Evolutionary conservation across 2,113 vertebrate genomes (phyloP).

Genomic region (Cyanoderma ruficeps): DNA sequence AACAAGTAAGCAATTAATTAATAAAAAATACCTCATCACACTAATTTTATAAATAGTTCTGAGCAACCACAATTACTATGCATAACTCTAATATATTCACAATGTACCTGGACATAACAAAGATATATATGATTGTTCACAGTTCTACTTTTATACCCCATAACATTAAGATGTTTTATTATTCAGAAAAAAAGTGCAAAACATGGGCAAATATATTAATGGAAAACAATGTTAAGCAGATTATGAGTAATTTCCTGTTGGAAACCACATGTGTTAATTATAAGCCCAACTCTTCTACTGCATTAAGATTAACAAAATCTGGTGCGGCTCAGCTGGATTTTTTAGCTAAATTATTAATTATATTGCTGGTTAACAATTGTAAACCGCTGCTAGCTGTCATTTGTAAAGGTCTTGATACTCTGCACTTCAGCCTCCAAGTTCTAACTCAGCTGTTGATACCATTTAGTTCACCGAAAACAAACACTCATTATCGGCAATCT

Average conservation of each 20-base stretch:
- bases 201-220: neutral
- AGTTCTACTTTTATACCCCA: neutral
- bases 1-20: neutral
- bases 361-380: neutral
- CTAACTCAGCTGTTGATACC: neutral
- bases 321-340: neutral
- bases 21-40: neutral
- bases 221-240: neutral
- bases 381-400: neutral
- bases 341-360: conserved; percentile 17
- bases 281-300: neutral
- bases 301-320: neutral
- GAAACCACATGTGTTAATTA: conserved; percentile 7
- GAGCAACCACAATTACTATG: neutral
- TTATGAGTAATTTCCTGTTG: conserved; percentile 42
- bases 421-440: neutral
- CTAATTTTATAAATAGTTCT: neutral
- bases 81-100: neutral
- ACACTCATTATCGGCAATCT: neutral
- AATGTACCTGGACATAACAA: neutral
- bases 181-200: neutral
- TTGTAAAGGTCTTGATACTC: neutral
- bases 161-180: neutral
- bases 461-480: neutral
- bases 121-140: neutral